Conservation (phyloP, 2,888 invertebrate genomes). For the Metellina segmentata region DNA sequence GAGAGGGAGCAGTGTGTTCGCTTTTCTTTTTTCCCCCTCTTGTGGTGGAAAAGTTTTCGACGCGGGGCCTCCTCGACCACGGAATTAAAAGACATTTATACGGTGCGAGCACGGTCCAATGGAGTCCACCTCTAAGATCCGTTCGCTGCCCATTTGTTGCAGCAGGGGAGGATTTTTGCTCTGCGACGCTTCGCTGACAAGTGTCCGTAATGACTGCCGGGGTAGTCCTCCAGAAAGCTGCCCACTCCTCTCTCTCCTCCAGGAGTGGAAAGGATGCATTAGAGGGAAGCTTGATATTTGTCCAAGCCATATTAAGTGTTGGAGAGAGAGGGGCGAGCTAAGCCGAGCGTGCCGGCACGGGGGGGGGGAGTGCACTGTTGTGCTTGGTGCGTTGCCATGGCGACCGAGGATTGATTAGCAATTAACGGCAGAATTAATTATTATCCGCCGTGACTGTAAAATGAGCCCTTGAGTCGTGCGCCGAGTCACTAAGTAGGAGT, state of each 20-base stretch:
- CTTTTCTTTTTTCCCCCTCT: conserved; percentile 31
- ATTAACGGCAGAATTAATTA: conserved; percentile 78
- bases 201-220: conserved; percentile 58
- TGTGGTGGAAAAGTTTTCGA: conserved; percentile 2
- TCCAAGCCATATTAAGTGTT: conserved; percentile 69
- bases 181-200: conserved; percentile 52
- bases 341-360: conserved; percentile 49
- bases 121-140: conserved; percentile 11
- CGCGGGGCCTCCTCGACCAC: background rate
- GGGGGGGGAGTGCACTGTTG: conserved; percentile 44
- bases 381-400: conserved; percentile 74
- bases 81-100: conserved; percentile 50
- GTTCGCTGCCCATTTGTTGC: conserved; percentile 41
- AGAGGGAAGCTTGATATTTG: conserved; percentile 65
- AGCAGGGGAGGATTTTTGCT: conserved; percentile 29
- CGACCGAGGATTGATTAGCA: conserved; percentile 78
- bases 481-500: conserved; percentile 72
- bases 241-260: conserved; percentile 20
- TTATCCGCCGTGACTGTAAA: conserved; percentile 78
- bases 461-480: conserved; percentile 77
- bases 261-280: conserved; percentile 51
- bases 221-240: background rate
- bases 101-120: conserved; percentile 35
- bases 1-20: conserved; percentile 20
- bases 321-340: conserved; percentile 24